Conservation (phyloP, 2,113 vertebrate species). For the Stictonetta naevosa region DNA sequence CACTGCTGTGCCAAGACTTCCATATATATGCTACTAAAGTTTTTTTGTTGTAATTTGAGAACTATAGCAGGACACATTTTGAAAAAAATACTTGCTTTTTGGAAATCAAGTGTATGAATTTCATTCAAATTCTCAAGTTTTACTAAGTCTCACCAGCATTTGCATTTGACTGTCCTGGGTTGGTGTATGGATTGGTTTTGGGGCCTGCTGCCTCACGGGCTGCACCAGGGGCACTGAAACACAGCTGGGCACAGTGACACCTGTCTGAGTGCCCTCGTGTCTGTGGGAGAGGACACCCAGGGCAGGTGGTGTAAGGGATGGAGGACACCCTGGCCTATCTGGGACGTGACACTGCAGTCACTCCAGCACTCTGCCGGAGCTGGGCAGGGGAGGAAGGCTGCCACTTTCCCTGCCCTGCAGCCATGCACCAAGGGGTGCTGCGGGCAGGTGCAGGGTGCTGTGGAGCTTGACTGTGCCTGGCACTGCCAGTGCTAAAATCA, state of each 20-base stretch:
- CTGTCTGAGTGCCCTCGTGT: no score
- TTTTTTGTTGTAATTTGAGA: neutral
- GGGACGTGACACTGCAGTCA: no score
- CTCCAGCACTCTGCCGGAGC: neutral
- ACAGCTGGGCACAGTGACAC: no score
- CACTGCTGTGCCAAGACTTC: neutral
- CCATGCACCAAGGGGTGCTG: no score
- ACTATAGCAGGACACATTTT: fast-evolving
- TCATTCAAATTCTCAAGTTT: neutral
- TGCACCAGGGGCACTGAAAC: neutral
- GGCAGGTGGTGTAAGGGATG: neutral
- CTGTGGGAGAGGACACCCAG: neutral
- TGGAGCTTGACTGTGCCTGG: fast-evolving
- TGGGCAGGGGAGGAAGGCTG: neutral
- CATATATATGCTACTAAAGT: fast-evolving
- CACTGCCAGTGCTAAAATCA: fast-evolving
- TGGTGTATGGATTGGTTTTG: fast-evolving
- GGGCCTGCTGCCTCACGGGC: neutral
- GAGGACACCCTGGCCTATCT: no score
- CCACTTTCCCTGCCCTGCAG: neutral
- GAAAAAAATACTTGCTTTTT: neutral
- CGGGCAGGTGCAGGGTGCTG: fast-evolving
- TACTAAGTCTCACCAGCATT: neutral
- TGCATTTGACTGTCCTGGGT: neutral
- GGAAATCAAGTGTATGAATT: neutral